These are phyloP conservation scores for Mythimna ferrago DNA, from an alignment of 2,888 invertebrate genomes.

Conservation along the genomic window DNA sequence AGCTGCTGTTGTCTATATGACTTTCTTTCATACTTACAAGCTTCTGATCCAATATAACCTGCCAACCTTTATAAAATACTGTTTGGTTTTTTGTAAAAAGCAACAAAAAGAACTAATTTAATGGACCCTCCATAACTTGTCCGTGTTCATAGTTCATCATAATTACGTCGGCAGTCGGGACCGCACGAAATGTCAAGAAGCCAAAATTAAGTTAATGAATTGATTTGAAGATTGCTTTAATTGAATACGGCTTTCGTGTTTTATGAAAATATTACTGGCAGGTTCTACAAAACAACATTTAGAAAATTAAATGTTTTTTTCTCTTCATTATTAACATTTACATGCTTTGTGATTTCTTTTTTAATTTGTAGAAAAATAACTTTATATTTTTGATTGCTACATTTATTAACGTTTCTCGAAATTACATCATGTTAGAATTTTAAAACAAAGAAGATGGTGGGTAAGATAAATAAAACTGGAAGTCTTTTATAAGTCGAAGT, in stretches of 20 bases:
- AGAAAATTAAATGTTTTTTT: neutral
- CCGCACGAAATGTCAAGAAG: constrained; percentile 48
- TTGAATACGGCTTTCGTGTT: constrained; percentile 44
- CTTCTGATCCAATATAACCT: neutral
- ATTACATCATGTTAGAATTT: too few relatives aligned
- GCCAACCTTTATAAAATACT: neutral
- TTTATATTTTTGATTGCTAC: too few relatives aligned
- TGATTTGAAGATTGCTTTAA: constrained; percentile 50
- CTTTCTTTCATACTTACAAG: too few relatives aligned
- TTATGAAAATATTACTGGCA: constrained; percentile 19
- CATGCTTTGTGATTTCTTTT: neutral
- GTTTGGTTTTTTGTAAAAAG: constrained; percentile 12
- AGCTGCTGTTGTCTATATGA: too few relatives aligned
- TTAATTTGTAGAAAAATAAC: neutral
- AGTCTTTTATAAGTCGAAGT: too few relatives aligned
- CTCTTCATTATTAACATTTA: neutral
- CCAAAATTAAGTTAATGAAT: constrained; percentile 48
- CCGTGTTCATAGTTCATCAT: constrained; percentile 53
- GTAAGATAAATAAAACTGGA: too few relatives aligned
- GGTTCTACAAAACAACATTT: neutral
- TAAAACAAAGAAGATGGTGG: too few relatives aligned
- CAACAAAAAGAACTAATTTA: constrained; percentile 33
- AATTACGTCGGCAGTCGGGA: constrained; percentile 25
- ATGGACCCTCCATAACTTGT: constrained; percentile 28
- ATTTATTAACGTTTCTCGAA: too few relatives aligned